These are phyloP conservation scores for Hippocampus barbouri DNA, from an alignment of 2,113 vertebrate species.

Conservation along the genomic window DNA sequence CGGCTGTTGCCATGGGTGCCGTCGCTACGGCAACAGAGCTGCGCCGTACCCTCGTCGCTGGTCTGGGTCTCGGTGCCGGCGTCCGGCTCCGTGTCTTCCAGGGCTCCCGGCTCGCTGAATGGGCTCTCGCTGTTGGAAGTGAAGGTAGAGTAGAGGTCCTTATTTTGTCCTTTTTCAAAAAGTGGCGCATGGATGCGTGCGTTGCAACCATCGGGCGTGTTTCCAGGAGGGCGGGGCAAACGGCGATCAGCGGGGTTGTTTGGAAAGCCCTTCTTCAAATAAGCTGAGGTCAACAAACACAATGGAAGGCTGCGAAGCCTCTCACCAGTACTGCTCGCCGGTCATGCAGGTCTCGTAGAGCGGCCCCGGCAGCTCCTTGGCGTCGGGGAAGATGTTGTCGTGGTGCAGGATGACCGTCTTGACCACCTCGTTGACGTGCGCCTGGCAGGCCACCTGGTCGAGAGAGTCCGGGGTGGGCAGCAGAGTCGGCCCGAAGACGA, in stretches of 20 bases:
- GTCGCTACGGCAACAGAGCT: conserved; percentile 63
- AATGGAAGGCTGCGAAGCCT: background rate
- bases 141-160: background rate
- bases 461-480: conserved; percentile 95
- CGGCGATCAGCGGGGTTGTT: no score
- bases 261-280: no score
- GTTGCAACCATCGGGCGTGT: no score
- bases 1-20: conserved; percentile 55
- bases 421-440: conserved; percentile 94
- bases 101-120: conserved; percentile 89
- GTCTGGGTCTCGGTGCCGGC: conserved; percentile 90
- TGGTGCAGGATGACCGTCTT: conserved; percentile 98
- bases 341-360: conserved; percentile 99
- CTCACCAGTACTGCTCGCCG: conserved; percentile 96
- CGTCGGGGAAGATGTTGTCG: conserved; percentile 93
- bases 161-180: background rate
- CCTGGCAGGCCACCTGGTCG: conserved; percentile 97
- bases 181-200: background rate
- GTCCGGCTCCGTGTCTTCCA: conserved; percentile 93
- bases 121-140: conserved; percentile 86
- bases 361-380: conserved; percentile 92
- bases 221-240: no score
- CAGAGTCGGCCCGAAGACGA: conserved; percentile 94
- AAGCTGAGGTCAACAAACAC: background rate
- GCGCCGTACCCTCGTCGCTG: conserved; percentile 87